These are phyloP conservation scores for Zosterops pallidus DNA, from an alignment of 2,113 vertebrate species.

Conservation along the genomic window DNA sequence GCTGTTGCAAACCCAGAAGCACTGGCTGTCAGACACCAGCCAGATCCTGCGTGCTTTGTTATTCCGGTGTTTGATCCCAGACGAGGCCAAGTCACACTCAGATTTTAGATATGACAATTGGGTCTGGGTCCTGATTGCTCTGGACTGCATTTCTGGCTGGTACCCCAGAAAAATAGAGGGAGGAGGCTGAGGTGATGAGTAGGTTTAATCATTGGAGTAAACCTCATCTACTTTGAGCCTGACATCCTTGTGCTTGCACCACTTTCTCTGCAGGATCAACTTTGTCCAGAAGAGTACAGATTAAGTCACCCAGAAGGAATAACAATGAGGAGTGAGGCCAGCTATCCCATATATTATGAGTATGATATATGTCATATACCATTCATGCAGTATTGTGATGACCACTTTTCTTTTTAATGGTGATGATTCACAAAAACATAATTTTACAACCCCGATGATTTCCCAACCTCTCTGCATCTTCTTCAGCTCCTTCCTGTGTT, in stretches of 20 bases:
- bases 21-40: not conserved
- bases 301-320: not conserved
- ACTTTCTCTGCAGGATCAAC: not conserved
- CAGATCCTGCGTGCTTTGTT: not conserved
- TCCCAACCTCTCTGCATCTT: not conserved
- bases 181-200: not conserved
- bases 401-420: not conserved
- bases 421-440: not conserved
- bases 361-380: not conserved
- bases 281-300: not conserved
- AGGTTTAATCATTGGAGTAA: not conserved
- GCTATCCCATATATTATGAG: not conserved
- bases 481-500: not conserved
- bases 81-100: not conserved
- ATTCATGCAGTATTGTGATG: not conserved
- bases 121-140: not conserved
- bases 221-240: not conserved
- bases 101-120: not conserved
- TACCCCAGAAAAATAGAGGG: not conserved
- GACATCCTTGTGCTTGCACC: not conserved
- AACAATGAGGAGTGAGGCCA: not conserved
- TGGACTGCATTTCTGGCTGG: not conserved
- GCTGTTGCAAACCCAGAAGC: slow-evolving; percentile 22
- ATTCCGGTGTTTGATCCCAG: not conserved
- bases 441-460: not conserved